These are phyloP conservation scores for Lepeophtheirus nordmannii DNA, from an alignment of 2,888 invertebrate species.

Conservation along the genomic window DNA sequence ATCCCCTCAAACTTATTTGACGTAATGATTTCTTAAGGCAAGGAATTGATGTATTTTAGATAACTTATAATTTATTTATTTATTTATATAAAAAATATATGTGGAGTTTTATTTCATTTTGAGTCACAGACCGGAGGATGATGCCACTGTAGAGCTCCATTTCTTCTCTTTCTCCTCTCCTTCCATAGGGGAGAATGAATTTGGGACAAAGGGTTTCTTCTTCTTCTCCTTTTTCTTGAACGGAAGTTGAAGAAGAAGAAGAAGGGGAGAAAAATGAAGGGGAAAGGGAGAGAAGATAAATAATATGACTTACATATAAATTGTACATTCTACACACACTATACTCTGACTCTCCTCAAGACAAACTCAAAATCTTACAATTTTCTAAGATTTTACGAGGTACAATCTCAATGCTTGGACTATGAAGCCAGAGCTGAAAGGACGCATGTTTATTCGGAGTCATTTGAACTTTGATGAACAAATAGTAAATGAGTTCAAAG, in stretches of 20 bases:
- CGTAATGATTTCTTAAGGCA: no score
- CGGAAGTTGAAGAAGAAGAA: background rate
- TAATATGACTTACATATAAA: no score
- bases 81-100: no score
- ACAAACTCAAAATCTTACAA: background rate
- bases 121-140: no score
- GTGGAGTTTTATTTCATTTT: no score
- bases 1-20: no score
- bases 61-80: no score
- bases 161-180: background rate
- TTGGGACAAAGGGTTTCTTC: background rate
- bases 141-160: background rate
- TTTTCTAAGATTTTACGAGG: slow-evolving; percentile 2
- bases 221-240: background rate
- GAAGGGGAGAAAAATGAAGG: background rate
- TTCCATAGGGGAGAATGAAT: background rate
- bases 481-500: background rate
- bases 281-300: background rate
- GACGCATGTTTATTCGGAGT: background rate
- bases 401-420: background rate
- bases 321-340: no score
- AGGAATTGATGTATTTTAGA: no score
- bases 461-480: slow-evolving; percentile 3
- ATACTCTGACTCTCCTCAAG: background rate
- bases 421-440: background rate